Conservation (phyloP, 2,888 invertebrate species). For the Drosophila fungiperda region DNA sequence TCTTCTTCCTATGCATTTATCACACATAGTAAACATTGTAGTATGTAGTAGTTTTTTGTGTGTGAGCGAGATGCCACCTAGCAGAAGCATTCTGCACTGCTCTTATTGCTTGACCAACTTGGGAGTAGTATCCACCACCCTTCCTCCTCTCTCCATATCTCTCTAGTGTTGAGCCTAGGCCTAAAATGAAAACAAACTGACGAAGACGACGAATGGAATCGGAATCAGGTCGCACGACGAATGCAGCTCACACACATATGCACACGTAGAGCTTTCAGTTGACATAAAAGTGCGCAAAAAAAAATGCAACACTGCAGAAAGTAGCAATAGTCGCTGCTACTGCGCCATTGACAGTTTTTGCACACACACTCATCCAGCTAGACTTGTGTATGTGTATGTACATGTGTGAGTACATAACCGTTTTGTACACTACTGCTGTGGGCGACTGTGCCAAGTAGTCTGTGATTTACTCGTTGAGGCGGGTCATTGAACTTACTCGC, state of each 20-base stretch:
- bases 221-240: conserved; percentile 66
- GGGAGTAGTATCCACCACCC: conserved; percentile 2
- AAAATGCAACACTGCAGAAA: conserved; percentile 58
- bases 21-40: conserved; percentile 78
- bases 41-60: conserved; percentile 68
- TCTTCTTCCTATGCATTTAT: conserved; percentile 45
- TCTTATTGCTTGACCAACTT: conserved; percentile 50
- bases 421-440: conserved; percentile 35
- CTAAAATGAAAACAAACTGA: conserved; percentile 53
- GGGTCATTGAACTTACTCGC: conserved; percentile 73
- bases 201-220: conserved; percentile 56
- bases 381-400: conserved; percentile 7
- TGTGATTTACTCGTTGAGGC: conserved; percentile 75
- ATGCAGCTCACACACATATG: conserved; percentile 40
- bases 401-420: conserved; percentile 18
- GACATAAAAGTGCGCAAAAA: conserved; percentile 57
- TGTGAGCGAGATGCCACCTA: conserved; percentile 36
- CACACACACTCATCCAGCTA: conserved; percentile 11
- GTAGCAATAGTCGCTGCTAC: conserved; percentile 27
- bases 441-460: conserved; percentile 68
- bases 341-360: conserved; percentile 75
- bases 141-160: not conserved
- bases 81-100: conserved; percentile 10
- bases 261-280: conserved; percentile 45
- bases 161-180: conserved; percentile 35